These are phyloP conservation scores for Platycheirus albimanus DNA, from an alignment of 2,888 invertebrate genomes.

Conservation along the genomic window DNA sequence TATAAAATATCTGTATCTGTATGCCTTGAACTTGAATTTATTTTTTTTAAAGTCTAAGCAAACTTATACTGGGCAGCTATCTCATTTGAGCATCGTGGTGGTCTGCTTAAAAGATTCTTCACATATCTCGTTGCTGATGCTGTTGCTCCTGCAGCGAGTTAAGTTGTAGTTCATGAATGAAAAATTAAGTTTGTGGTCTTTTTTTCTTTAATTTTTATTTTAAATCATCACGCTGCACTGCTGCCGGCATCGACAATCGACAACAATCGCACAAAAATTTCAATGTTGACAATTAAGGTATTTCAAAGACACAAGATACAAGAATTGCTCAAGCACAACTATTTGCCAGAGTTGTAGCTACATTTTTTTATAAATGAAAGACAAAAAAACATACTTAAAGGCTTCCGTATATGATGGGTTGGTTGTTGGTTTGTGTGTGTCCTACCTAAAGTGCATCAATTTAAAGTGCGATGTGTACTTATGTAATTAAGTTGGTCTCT, in stretches of 20 bases:
- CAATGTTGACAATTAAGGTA: constrained; percentile 63
- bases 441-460: constrained; percentile 66
- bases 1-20: constrained; percentile 14
- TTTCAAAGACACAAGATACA: constrained; percentile 71
- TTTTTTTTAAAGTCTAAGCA: background rate
- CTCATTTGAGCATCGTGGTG: constrained; percentile 53
- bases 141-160: constrained; percentile 30
- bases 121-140: constrained; percentile 34
- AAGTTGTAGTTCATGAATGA: constrained; percentile 68
- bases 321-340: constrained; percentile 64
- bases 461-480: constrained; percentile 70
- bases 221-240: background rate
- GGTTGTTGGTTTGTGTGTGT: constrained; percentile 19
- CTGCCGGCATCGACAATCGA: constrained; percentile 25
- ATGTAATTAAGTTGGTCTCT: constrained; percentile 59
- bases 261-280: constrained; percentile 42
- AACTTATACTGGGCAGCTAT: constrained; percentile 15
- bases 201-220: background rate
- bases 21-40: constrained; percentile 65
- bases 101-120: constrained; percentile 67
- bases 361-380: background rate
- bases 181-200: constrained; percentile 59
- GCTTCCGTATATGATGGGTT: background rate
- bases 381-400: background rate
- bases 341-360: constrained; percentile 30